Evolutionary conservation across 2,888 invertebrate species (phyloP), one percentile per base, ranked within the genome.

Genomic region (Oeneis ivallda): DNA sequence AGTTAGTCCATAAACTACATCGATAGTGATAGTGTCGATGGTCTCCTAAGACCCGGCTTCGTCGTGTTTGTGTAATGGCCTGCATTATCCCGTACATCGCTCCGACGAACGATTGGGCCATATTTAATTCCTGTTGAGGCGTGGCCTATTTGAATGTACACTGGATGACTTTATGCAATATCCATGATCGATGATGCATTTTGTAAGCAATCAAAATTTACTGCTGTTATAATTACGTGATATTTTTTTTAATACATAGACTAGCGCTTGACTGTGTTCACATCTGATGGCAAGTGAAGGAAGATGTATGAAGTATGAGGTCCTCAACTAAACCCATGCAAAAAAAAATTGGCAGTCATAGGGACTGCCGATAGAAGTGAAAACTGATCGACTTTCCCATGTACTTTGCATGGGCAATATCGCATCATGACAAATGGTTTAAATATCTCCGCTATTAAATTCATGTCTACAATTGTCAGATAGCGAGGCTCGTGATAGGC

Each of bases 401-500:
- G 63, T 57, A 60, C n/a, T 53, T 67, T 61, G 67, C 64, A 26
- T 37, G 49, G 59, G 13, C 62, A 67, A 17, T 54, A 64, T 65
- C 67, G 63, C 57, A 64, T 62, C 66, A 70, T 74, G 74, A 75
- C 71, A 71, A 74, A 75, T 73, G 73, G 71, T 62, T 60, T 62
- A 65, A 74, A 71, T 72, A 70, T 74, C 70, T 63, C 64, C 62
- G 52, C 68, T 66, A 69, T 70, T 70, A 68, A 67, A 73, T 72
- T 68, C 70, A 49, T 61, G 72, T 70, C 71, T 66, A 56, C 64
- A 69, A 68, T 67, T 74, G 77, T 77, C 79, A 72, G 82, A 81
- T 79, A 77, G 71, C 57, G 63, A 53, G 56, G 64, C 73, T 81
- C 84, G 83, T 84, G 84, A 82, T 83, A 80, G 79, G 76, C 79